Base-by-base conservation (phyloP, 1,140 invertebrate genomes). In the Brachionus calyciflorus region DNA sequence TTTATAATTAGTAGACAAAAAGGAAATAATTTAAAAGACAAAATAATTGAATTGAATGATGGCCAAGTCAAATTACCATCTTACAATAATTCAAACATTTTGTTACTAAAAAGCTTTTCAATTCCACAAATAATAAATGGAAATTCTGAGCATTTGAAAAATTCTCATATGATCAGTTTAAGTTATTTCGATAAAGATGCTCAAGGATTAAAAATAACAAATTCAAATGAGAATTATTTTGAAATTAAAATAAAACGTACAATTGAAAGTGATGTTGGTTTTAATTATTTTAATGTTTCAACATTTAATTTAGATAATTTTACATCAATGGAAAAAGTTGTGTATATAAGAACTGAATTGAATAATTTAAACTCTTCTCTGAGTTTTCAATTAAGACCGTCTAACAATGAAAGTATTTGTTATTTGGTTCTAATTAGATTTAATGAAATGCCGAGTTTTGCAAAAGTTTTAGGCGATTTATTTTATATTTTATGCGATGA, bases 351-450 rank as follows among this genome's bases (percentile, higher is more conserved):
- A 9, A 24, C 26, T n/a, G 19, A 65, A 17, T 12, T 65, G n/a
- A 24, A 1, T 7, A 26, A 65, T 3, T 19, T 24, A 12, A 44
- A 65, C 21, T 30, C 7, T 46, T 65, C 37, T 2, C 1, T 65
- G 19, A 12, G 2, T 19, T 12, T 65, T 17, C 37, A 65, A 44
- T 12, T 65, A 26, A 65, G 9, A 14, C n/a, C n/a, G n/a, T 37
- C 60, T 12, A 19, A 65, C 24, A 65, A 65, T 44, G 12, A 24
- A 5, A 14, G 5, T 3, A 19, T 46, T 4, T 41, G 19, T 41
- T 65, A 65, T 44, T 65, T 65, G 12, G 24, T 65, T 44, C 28
- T 65, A 19, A 26, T 65, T 9, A 46, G 28, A 14, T 37, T 65
- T n/a, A 28, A 65, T 24, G 19, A 41, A 21, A 21, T 24, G 9